Base-by-base conservation (phyloP, 2,888 invertebrate species). In the Chrysina gloriosa region DNA sequence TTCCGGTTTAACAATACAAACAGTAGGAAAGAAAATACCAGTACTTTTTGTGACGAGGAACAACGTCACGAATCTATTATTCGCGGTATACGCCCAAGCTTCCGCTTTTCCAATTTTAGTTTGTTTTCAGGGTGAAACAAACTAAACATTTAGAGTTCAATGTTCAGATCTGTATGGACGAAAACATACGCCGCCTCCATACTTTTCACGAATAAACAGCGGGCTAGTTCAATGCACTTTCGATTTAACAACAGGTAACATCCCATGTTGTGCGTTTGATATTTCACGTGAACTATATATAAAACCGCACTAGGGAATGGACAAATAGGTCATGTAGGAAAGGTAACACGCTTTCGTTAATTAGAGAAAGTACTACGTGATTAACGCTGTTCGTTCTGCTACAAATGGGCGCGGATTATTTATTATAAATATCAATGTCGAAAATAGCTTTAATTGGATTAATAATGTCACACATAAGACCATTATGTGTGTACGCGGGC, bases 361-460 rank as follows among this genome's bases (percentile, higher is more conserved):
- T 61, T 61, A 61, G 36, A 42, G 42, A 61, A 61, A 61, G 58
- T 61, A 42, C 42, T 7, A 7, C 14, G 42, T 42, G 45, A 61
- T 61, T 42, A 61, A 42, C 19, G 11, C 58, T 21, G n/a, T 42
- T 9, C 52, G 34, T 52, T 52, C 34, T 31, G n/a, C 31, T 52
- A 3, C 31, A 25, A 16, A 61, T 42, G 27, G 58, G 58, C 16
- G 58, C 45, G 58, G 25, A 25, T 27, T 61, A 42, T 61, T 14
- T 27, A 25, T 29, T 52, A 31, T 52, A 61, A 42, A 61, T 52
- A 52, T 52, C 19, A 52, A 31, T 31, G 31, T 9, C 27, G 16
- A 19, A 27, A 58, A 58, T 39, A 58, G 58, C 23, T 39, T 27
- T 16, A 7, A 50, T 29, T 29, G 31, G 31, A 16, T 16, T 29